phyloP scores from a whole-genome alignment of 2,888 invertebrate species.

The Ptychoptera contaminata region DNA sequence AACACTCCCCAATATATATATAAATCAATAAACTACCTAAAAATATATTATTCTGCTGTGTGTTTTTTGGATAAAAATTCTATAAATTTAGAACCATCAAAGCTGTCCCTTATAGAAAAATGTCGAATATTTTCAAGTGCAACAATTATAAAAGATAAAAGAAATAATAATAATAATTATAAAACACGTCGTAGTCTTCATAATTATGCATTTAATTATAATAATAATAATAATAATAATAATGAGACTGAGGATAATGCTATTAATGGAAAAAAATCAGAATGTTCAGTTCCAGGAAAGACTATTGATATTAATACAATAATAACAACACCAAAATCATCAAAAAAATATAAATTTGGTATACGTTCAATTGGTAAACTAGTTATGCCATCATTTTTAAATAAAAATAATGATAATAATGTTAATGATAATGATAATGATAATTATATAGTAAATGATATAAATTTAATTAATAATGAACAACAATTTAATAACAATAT shows the following conservation, averaged over 20 bases:
- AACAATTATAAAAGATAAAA: too few species aligned
- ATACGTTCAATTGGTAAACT: slow-evolving; percentile 24
- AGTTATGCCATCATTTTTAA: slow-evolving; percentile 22
- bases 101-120: too few species aligned
- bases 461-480: not conserved
- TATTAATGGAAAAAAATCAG: too few species aligned
- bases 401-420: slow-evolving; percentile 18
- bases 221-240: too few species aligned
- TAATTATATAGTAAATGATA: slow-evolving; percentile 2
- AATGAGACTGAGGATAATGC: too few species aligned
- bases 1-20: too few species aligned
- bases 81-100: not conserved
- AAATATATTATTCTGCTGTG: too few species aligned
- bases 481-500: slow-evolving; percentile 1
- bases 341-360: slow-evolving; percentile 17
- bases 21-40: too few species aligned
- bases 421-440: slow-evolving; percentile 9
- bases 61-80: not conserved
- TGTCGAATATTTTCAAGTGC: too few species aligned
- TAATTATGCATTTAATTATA: too few species aligned
- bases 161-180: too few species aligned
- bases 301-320: not conserved
- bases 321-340: slow-evolving; percentile 4
- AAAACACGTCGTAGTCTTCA: slow-evolving; percentile 4
- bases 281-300: too few species aligned